Evolutionary conservation across 2,113 vertebrate species (phyloP).

Genomic region (Phyllostomus discolor): DNA sequence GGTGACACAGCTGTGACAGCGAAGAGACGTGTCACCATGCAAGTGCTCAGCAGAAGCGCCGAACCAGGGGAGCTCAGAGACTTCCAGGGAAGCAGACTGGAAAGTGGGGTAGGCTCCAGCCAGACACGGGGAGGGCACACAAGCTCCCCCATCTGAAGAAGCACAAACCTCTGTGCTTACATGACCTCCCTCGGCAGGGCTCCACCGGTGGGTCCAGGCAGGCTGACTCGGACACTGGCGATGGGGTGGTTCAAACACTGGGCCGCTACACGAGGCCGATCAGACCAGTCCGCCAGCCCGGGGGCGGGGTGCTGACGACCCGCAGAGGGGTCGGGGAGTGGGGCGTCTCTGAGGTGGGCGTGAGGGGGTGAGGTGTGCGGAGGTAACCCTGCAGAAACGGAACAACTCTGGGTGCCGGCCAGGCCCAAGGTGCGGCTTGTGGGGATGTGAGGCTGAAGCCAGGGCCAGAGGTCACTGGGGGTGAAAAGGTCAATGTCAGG

Average conservation of each 20-base stretch:
- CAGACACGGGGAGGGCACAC: not conserved
- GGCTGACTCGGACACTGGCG: not conserved
- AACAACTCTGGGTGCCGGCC: not conserved
- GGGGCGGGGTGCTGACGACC: too few species aligned
- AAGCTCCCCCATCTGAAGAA: not conserved
- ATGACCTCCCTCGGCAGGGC: not conserved
- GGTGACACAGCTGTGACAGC: rapidly evolving
- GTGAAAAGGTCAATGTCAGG: not conserved
- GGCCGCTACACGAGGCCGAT: not conserved
- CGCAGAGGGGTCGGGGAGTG: not conserved
- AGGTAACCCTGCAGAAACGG: not conserved
- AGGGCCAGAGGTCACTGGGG: not conserved
- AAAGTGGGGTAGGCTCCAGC: not conserved
- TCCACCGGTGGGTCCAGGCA: not conserved
- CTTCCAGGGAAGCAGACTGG: not conserved
- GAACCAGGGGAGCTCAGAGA: not conserved
- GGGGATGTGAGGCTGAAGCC: not conserved
- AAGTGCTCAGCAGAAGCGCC: not conserved
- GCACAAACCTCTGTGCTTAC: not conserved
- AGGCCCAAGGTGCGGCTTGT: not conserved
- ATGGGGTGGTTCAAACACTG: not conserved
- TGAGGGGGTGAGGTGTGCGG: not conserved
- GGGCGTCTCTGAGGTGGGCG: not conserved
- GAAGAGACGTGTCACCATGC: not conserved
- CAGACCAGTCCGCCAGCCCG: not conserved